A percentile compares a stretch with the other conserved stretches of the same genome.
Evolutionary conservation across 2,888 invertebrate genomes (phyloP).

Genomic region (Himalopsyche anomala): DNA sequence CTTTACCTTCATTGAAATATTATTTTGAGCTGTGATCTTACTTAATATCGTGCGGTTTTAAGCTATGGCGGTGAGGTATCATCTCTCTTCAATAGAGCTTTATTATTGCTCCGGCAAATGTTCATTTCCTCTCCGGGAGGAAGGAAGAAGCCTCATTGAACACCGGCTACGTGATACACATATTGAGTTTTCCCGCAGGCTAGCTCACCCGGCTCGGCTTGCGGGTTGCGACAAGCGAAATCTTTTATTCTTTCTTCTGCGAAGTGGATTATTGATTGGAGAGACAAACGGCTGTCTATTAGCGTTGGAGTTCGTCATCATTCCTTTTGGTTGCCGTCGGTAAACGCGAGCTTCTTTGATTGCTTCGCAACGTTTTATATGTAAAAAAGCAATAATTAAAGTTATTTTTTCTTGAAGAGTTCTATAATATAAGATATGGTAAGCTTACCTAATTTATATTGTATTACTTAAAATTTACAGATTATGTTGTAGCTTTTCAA

Average conservation of each 20-base stretch:
- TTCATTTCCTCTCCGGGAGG: slow-evolving; percentile 27
- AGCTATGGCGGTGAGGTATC: neutral
- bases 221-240: slow-evolving; percentile 19
- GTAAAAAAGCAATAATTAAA: too few species aligned
- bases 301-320: slow-evolving; percentile 8
- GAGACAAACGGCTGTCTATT: slow-evolving; percentile 34
- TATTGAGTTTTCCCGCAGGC: slow-evolving; percentile 29
- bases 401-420: too few species aligned
- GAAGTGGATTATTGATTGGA: slow-evolving; percentile 40
- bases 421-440: too few species aligned
- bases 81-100: slow-evolving; percentile 6
- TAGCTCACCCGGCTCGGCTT: neutral
- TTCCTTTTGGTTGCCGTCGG: neutral
- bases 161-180: slow-evolving; percentile 38
- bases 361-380: neutral
- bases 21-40: too few species aligned
- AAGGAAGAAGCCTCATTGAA: slow-evolving; percentile 37
- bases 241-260: slow-evolving; percentile 37
- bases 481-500: too few species aligned
- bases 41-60: neutral
- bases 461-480: too few species aligned
- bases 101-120: slow-evolving; percentile 10
- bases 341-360: neutral
- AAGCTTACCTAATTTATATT: too few species aligned
- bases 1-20: too few species aligned